Percentiles rank a stretch among this genome's conserved stretches.
phyloP scores from a whole-genome alignment of 2,797 vertebrate species.

The Pseudochaenichthys georgianus region DNA sequence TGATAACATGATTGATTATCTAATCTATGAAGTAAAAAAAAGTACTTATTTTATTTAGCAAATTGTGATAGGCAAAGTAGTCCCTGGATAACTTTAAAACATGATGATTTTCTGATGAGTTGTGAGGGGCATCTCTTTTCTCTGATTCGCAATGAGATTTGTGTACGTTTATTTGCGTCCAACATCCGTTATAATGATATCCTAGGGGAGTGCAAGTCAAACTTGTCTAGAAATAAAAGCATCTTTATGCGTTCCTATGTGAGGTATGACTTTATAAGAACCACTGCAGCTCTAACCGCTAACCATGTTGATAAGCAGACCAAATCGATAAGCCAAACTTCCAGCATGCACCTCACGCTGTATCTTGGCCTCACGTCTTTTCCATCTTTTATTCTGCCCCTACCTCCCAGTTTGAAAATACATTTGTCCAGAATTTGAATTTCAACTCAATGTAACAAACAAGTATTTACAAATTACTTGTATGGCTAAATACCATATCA shows the following conservation, averaged over 20 bases:
- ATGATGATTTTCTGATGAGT: neutral
- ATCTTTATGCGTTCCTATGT: neutral
- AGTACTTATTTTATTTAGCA: neutral
- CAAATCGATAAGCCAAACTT: neutral
- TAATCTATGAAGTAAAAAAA: neutral
- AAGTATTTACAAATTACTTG: slow-evolving; percentile 23
- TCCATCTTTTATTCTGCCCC: neutral
- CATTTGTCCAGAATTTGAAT: neutral
- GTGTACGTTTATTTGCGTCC: neutral
- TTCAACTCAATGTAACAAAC: neutral
- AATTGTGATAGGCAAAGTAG: neutral
- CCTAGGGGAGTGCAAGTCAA: neutral
- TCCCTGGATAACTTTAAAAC: too few relatives aligned
- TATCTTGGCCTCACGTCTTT: neutral
- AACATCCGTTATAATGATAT: neutral
- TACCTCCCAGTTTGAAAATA: neutral
- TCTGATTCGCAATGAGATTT: too few relatives aligned
- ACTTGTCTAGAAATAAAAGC: neutral
- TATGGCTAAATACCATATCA: neutral
- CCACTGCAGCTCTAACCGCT: too few relatives aligned
- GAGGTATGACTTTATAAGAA: neutral
- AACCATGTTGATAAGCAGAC: neutral
- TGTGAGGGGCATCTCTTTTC: neutral
- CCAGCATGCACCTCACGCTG: neutral
- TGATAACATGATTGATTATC: neutral